Conservation (phyloP, 2,888 invertebrate genomes). For the Phaonia tiefii region DNA sequence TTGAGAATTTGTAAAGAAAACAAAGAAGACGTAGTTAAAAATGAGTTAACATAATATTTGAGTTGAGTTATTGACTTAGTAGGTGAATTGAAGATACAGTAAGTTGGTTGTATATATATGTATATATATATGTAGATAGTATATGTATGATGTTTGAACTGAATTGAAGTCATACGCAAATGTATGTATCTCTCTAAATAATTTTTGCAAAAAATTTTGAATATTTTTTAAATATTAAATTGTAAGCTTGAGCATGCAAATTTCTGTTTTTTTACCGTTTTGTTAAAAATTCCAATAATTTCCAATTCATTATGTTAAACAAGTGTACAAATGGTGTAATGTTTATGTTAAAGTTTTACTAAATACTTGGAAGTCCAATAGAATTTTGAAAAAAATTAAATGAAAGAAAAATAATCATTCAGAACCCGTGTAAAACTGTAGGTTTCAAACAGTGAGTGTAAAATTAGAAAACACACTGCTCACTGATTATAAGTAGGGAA, state of each 20-base stretch:
- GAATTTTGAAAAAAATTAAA: too few species aligned
- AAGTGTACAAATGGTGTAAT: slow-evolving; percentile 35
- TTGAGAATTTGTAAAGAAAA: neutral
- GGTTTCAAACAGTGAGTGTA: too few species aligned
- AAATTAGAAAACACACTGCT: too few species aligned
- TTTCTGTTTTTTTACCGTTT: slow-evolving; percentile 41
- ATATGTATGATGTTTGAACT: slow-evolving; percentile 15
- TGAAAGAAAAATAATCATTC: too few species aligned
- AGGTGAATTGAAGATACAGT: too few species aligned
- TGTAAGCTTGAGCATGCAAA: slow-evolving; percentile 59
- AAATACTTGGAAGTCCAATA: too few species aligned
- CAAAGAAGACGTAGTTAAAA: slow-evolving; percentile 26
- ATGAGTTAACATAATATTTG: slow-evolving; percentile 24
- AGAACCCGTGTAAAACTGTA: too few species aligned
- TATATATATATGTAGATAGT: neutral
- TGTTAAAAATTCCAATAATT: slow-evolving; percentile 23
- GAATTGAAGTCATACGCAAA: slow-evolving; percentile 1
- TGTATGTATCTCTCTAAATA: slow-evolving; percentile 45
- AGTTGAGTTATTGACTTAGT: slow-evolving; percentile 2
- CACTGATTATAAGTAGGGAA: too few species aligned
- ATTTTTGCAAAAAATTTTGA: slow-evolving; percentile 42
- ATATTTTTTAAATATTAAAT: slow-evolving; percentile 21
- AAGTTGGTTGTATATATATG: neutral
- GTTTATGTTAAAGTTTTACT: slow-evolving; percentile 1
- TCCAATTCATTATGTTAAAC: slow-evolving; percentile 56